Evolutionary conservation across 2,888 invertebrate genomes (phyloP).

Genomic region (Dioctria linearis): DNA sequence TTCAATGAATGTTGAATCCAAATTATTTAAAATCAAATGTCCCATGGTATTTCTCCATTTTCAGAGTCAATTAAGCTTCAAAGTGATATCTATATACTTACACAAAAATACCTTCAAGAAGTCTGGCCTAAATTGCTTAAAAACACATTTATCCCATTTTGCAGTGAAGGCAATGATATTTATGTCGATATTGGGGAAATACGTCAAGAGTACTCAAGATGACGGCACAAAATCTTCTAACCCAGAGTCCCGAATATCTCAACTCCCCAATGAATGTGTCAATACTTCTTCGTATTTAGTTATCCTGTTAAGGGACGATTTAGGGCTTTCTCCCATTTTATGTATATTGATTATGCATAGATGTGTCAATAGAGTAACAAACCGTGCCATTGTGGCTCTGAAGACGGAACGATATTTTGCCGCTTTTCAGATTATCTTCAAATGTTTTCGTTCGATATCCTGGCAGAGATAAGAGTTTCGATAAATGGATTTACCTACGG

Average conservation of each 20-base stretch:
- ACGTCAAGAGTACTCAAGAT: constrained; percentile 38
- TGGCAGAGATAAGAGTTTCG: constrained; percentile 48
- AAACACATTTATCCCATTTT: constrained; percentile 40
- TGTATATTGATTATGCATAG: constrained; percentile 42
- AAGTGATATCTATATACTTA: constrained; percentile 39
- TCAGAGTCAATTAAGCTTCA: constrained; percentile 38
- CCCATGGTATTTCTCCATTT: neutral
- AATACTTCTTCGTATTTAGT: constrained; percentile 43
- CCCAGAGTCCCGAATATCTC: constrained; percentile 38
- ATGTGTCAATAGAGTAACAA: constrained; percentile 45
- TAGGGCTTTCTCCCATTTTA: constrained; percentile 42
- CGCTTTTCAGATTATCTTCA: constrained; percentile 46
- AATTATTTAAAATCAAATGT: no score
- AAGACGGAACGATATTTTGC: constrained; percentile 43
- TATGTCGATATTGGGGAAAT: constrained; percentile 4
- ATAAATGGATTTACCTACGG: constrained; percentile 47
- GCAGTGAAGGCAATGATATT: neutral
- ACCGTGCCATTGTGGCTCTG: constrained; percentile 32
- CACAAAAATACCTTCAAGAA: constrained; percentile 43
- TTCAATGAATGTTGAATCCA: no score
- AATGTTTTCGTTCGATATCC: constrained; percentile 45
- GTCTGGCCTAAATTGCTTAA: constrained; percentile 26
- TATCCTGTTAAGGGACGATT: constrained; percentile 46
- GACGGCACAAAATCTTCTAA: constrained; percentile 44
- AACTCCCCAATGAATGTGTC: constrained; percentile 45